Evolutionary conservation across 2,113 vertebrate species (phyloP), one percentile per base, ranked within the genome.

Genomic region (Urocolius indicus): DNA sequence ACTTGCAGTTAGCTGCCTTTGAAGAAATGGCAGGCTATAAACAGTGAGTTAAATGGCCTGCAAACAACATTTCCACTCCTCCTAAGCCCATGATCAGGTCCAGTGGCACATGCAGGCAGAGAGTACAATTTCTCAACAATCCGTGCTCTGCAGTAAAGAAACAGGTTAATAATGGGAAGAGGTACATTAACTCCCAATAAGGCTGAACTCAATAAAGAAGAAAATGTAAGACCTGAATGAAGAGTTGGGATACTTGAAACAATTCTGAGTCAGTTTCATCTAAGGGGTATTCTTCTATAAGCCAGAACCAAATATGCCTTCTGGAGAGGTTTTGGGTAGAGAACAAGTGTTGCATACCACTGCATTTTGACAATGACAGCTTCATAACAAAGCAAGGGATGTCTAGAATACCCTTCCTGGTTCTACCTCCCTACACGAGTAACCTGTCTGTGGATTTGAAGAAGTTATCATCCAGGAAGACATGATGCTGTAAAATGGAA

Each of bases 111-210:
- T 13, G 57, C n/a, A 66, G 52, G 61, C 32, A 92, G 55, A 81
- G 32, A 43, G 17, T 20, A 21, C 24, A 61, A 2, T 61, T 84
- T 52, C 65, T 45, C 49, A 32, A 27, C 15, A 17, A 13, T 4
- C n/a, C 34, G 20, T 45, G 46, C 65, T 67, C 84, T 29, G n/a
- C 51, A 74, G 51, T 2, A 4, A 74, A 48, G 66, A 4, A 82
- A 11, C 22, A 38, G 30, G 23, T 54, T 45, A 41, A 24, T 49
- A 32, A 5, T 68, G 68, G 24, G 48, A 80, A 58, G 36, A 63
- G 27, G 45, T 43, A 19, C 0, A 0, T 4, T 45, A 20, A 30
- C 11, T 90, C 48, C 27, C 43, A 32, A 1, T 20, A 62, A 16
- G 20, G 26, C 17, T 49, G 43, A 76, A 17, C 48, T 84, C 41